Percentiles rank a stretch among this genome's conserved stretches.
Conservation (phyloP, 2,888 invertebrate genomes). For the Drosophila tripunctata region DNA sequence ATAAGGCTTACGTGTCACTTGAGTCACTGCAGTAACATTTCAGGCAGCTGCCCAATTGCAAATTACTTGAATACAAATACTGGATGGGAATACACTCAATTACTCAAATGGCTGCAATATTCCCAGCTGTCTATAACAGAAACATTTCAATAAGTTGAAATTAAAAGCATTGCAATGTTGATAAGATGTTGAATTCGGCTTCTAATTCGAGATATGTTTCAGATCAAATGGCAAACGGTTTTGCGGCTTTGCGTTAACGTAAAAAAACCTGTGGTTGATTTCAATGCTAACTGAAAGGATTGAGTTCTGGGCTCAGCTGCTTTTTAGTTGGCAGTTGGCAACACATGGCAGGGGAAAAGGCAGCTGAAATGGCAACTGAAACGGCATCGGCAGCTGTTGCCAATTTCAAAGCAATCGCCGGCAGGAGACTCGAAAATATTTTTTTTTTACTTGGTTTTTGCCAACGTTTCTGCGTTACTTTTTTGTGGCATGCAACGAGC, state of each 20-base stretch:
- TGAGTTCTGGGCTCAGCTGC: background rate
- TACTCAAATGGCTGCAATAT: background rate
- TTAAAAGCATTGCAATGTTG: background rate
- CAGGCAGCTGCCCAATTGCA: slow-evolving; percentile 30
- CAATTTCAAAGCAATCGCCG: slow-evolving; percentile 60
- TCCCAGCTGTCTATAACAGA: background rate
- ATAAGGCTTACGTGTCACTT: slow-evolving; percentile 49
- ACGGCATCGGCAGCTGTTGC: slow-evolving; percentile 25
- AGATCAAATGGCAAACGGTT: slow-evolving; percentile 12
- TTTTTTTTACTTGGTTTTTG: background rate
- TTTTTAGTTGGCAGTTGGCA: slow-evolving; percentile 11
- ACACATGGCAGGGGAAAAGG: slow-evolving; percentile 14
- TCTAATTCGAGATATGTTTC: background rate
- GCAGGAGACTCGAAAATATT: slow-evolving; percentile 28
- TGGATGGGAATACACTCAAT: slow-evolving; percentile 1
- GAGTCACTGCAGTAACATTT: slow-evolving; percentile 36
- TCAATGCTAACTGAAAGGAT: slow-evolving; percentile 18
- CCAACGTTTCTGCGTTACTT: slow-evolving; percentile 19
- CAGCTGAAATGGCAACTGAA: background rate
- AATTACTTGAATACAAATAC: slow-evolving; percentile 32
- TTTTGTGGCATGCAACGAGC: slow-evolving; percentile 34
- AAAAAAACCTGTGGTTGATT: slow-evolving; percentile 13
- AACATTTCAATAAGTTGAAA: background rate
- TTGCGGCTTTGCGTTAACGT: slow-evolving; percentile 2
- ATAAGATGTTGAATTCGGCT: background rate